phyloP scores from a whole-genome alignment of 2,797 vertebrate genomes.

The Xyrichtys novacula region DNA sequence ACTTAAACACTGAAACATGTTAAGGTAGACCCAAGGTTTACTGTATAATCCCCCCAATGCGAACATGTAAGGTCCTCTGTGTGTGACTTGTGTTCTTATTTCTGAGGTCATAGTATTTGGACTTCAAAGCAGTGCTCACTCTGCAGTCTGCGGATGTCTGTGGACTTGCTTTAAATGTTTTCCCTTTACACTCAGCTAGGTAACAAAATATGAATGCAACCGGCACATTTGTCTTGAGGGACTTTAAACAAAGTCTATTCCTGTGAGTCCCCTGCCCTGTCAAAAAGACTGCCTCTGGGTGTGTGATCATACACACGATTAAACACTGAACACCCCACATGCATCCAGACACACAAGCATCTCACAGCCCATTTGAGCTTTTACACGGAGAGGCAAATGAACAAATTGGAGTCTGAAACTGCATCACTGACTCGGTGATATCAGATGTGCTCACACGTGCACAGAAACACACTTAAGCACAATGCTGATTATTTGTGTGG shows the following conservation, averaged over 20 bases:
- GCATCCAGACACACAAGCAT: background rate
- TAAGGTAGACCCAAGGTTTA: background rate
- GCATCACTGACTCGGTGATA: conserved; percentile 2
- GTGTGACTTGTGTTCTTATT: background rate
- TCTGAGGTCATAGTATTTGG: conserved; percentile 16
- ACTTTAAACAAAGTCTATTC: conserved; percentile 26
- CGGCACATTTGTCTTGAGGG: conserved; percentile 29
- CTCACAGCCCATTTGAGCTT: conserved; percentile 53
- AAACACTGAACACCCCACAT: conserved; percentile 24
- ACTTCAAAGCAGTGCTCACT: conserved; percentile 4
- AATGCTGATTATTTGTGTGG: conserved; percentile 2
- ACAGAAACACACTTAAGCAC: background rate
- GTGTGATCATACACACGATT: conserved; percentile 45
- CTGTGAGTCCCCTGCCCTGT: background rate
- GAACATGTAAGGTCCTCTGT: background rate
- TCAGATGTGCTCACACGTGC: conserved; percentile 18
- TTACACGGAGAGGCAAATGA: conserved; percentile 27
- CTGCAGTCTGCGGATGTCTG: conserved; percentile 2
- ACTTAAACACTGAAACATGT: background rate
- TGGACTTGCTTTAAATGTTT: conserved; percentile 1
- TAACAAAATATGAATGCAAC: conserved; percentile 20
- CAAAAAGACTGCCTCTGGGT: conserved; percentile 11
- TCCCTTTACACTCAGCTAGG: background rate
- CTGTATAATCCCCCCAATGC: background rate
- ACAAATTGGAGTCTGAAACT: conserved; percentile 34